These are phyloP conservation scores for Bombus confusus DNA, from an alignment of 1,140 invertebrate species.

Conservation along the genomic window DNA sequence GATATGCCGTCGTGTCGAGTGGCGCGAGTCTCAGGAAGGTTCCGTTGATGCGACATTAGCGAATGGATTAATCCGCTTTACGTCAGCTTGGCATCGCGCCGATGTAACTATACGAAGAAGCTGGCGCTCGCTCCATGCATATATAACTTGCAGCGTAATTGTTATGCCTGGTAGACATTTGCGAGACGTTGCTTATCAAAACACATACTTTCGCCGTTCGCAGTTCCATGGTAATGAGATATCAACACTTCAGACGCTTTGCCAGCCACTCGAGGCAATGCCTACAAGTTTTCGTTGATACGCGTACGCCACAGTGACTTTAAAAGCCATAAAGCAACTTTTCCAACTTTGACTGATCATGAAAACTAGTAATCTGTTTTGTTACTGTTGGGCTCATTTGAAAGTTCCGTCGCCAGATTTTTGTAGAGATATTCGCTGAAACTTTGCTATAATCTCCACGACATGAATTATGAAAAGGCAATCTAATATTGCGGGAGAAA, in stretches of 20 bases:
- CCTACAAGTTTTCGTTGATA: background rate
- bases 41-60: slow-evolving; percentile 40
- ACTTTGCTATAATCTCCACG: too few relatives aligned
- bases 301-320: background rate
- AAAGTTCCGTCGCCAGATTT: background rate
- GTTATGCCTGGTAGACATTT: slow-evolving; percentile 35
- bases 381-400: background rate
- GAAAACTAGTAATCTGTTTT: background rate
- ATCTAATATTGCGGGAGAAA: too few relatives aligned
- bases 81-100: slow-evolving; percentile 14
- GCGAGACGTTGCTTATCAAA: slow-evolving; percentile 44
- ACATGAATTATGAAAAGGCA: too few relatives aligned
- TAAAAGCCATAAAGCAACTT: background rate
- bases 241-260: slow-evolving; percentile 9
- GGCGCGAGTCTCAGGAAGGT: slow-evolving; percentile 13
- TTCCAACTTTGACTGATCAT: too few relatives aligned
- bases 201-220: slow-evolving; percentile 30
- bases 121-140: background rate
- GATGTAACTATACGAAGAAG: background rate
- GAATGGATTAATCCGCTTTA: slow-evolving; percentile 50
- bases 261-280: background rate
- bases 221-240: slow-evolving; percentile 27
- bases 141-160: slow-evolving; percentile 20
- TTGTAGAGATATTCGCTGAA: too few relatives aligned
- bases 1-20: slow-evolving; percentile 2